phyloP scores from a whole-genome alignment of 2,113 vertebrate species.

The Tringa solitaria region DNA sequence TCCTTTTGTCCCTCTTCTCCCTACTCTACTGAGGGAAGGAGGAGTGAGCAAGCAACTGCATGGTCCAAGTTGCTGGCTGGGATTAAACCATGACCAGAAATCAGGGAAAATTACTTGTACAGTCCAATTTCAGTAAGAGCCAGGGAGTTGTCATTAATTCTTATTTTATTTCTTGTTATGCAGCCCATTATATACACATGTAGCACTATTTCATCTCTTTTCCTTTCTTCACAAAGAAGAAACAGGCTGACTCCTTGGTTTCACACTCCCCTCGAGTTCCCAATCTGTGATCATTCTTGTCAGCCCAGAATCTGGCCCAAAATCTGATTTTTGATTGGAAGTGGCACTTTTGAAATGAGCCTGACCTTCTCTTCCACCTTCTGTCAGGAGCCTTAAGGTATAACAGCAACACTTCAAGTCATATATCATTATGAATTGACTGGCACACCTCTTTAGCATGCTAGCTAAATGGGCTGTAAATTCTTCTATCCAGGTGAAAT shows the following conservation, averaged over 20 bases:
- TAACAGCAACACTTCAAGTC: slow-evolving; percentile 34
- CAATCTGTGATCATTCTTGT: slow-evolving; percentile 20
- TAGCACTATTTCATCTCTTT: not conserved
- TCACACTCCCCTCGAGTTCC: not conserved
- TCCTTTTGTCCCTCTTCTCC: not conserved
- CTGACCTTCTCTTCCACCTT: slow-evolving; percentile 51
- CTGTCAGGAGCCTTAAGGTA: slow-evolving; percentile 29
- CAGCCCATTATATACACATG: not conserved
- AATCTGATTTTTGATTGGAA: slow-evolving; percentile 44
- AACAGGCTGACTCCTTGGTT: not conserved
- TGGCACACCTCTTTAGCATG: slow-evolving; percentile 5
- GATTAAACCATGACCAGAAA: not conserved
- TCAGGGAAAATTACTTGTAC: not conserved
- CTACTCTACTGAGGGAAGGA: not conserved
- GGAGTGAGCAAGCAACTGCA: not conserved
- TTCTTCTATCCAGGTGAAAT: not conserved
- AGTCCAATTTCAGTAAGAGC: not conserved
- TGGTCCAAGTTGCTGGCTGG: not conserved
- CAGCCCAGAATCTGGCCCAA: slow-evolving; percentile 5
- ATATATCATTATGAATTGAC: not conserved
- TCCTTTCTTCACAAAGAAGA: not conserved
- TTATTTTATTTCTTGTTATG: not conserved
- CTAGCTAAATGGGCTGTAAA: slow-evolving; percentile 29
- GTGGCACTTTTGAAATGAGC: slow-evolving; percentile 34
- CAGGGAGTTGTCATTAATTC: not conserved